Percentiles rank a stretch among this genome's conserved stretches.
phyloP scores from a whole-genome alignment of 64 coral and sea anemone species.

The Stichodactyla mertensii region DNA sequence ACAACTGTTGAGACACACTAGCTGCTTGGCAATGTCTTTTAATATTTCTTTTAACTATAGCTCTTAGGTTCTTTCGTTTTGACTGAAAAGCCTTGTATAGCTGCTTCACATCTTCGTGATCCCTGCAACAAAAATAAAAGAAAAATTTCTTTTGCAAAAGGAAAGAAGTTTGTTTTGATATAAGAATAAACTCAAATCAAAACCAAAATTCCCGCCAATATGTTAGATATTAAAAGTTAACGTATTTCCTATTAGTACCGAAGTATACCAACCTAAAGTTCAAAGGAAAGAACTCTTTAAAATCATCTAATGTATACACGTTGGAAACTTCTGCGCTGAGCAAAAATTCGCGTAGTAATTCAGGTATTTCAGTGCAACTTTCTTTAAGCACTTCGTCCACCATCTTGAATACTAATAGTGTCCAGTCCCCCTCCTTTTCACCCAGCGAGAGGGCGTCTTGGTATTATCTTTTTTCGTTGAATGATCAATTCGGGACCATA shows the following conservation, averaged over 20 bases:
- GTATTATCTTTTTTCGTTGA: too few species aligned
- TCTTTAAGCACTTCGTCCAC: neutral
- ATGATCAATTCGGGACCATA: too few species aligned
- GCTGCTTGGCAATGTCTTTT: neutral
- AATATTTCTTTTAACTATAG: conserved; percentile 9
- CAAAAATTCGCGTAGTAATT: conserved; percentile 24
- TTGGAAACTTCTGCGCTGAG: conserved; percentile 21
- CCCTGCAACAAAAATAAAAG: conserved; percentile 3
- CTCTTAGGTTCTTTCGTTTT: conserved; percentile 25
- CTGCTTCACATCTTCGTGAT: conserved; percentile 29
- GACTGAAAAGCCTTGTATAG: conserved; percentile 42
- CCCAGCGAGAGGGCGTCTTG: neutral
- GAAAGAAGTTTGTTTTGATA: too few species aligned
- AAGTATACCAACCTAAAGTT: conserved; percentile 17
- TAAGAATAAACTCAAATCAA: neutral
- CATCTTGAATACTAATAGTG: conserved; percentile 15
- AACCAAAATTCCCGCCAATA: neutral
- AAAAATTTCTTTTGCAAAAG: neutral
- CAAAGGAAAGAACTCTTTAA: conserved; percentile 34
- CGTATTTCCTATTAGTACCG: neutral
- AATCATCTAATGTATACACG: conserved; percentile 38
- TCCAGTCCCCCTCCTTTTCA: neutral
- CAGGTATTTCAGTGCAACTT: neutral
- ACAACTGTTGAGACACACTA: neutral
- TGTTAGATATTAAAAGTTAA: neutral